Conservation (phyloP, 2,113 vertebrate species). For the Corythaeola cristata region DNA sequence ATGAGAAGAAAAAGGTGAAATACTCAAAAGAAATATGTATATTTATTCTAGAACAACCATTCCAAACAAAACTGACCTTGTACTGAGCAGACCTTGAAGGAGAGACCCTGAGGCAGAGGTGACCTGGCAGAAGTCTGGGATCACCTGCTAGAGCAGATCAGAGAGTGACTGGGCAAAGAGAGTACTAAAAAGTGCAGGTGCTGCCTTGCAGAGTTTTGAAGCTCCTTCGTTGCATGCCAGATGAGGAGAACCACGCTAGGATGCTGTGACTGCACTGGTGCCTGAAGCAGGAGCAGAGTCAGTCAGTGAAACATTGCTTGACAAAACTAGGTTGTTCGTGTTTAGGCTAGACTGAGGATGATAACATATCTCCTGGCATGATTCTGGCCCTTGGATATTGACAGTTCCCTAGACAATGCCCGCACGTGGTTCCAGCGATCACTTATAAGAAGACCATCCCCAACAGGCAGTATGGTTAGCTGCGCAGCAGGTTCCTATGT, state of each 20-base stretch:
- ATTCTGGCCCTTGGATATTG: not conserved
- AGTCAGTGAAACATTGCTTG: not conserved
- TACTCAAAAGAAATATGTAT: not conserved
- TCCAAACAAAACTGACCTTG: not conserved
- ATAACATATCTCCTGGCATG: not conserved
- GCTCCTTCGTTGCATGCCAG: not conserved
- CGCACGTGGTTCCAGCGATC: rapidly evolving
- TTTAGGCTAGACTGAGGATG: not conserved
- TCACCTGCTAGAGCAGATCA: not conserved
- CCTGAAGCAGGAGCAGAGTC: not conserved
- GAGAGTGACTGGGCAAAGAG: not conserved
- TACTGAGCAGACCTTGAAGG: not conserved
- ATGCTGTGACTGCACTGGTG: not conserved
- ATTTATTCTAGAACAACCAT: not conserved
- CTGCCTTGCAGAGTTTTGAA: not conserved
- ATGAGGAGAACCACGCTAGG: not conserved
- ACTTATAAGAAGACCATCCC: not conserved
- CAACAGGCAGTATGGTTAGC: not conserved
- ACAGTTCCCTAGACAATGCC: not conserved
- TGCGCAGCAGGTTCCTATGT: not conserved
- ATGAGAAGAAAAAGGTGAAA: not conserved
- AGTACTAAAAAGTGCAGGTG: not conserved
- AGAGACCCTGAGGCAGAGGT: not conserved
- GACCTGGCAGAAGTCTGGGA: not conserved
- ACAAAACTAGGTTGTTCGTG: not conserved